Evolutionary conservation across 2,888 invertebrate genomes (phyloP).

Genomic region (Chalcosyrphus nemorum): DNA sequence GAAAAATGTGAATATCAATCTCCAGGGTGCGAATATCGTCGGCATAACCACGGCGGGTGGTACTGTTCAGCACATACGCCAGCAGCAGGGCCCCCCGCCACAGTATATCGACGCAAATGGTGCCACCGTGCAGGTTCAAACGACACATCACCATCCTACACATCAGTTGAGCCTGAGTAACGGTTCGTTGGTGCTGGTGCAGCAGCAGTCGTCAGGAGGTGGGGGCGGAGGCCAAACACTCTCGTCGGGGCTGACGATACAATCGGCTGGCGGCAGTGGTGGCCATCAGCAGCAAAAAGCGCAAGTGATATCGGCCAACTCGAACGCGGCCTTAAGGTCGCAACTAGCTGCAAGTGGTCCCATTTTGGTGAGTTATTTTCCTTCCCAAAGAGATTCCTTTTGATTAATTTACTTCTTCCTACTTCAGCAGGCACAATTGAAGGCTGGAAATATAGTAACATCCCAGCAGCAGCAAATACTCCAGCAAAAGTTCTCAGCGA

Average conservation of each 20-base stretch:
- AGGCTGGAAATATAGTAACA: conserved; percentile 81
- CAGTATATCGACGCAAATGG: conserved; percentile 77
- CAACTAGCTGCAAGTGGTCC: conserved; percentile 84
- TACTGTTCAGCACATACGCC: conserved; percentile 78
- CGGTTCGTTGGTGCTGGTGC: conserved; percentile 80
- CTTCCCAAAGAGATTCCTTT: conserved; percentile 8
- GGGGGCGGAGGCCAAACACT: conserved; percentile 74
- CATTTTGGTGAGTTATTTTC: conserved; percentile 85
- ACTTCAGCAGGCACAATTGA: conserved; percentile 87
- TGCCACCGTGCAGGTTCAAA: conserved; percentile 76
- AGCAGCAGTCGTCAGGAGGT: conserved; percentile 77
- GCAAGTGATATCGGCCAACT: conserved; percentile 76
- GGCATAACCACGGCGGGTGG: conserved; percentile 77
- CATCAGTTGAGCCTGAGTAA: conserved; percentile 81
- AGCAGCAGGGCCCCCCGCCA: conserved; percentile 75
- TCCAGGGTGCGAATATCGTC: conserved; percentile 77
- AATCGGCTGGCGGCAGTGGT: conserved; percentile 78
- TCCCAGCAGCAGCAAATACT: conserved; percentile 78
- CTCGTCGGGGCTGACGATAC: conserved; percentile 79
- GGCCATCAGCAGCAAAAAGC: conserved; percentile 77
- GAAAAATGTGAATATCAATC: conserved; percentile 76
- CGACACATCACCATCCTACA: conserved; percentile 75
- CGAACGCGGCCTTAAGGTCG: conserved; percentile 81
- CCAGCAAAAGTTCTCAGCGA: conserved; percentile 74
- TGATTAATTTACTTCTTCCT: conserved; percentile 24